Base-by-base conservation (phyloP, 2,888 invertebrate genomes). In the Hanleya hanleyi region DNA sequence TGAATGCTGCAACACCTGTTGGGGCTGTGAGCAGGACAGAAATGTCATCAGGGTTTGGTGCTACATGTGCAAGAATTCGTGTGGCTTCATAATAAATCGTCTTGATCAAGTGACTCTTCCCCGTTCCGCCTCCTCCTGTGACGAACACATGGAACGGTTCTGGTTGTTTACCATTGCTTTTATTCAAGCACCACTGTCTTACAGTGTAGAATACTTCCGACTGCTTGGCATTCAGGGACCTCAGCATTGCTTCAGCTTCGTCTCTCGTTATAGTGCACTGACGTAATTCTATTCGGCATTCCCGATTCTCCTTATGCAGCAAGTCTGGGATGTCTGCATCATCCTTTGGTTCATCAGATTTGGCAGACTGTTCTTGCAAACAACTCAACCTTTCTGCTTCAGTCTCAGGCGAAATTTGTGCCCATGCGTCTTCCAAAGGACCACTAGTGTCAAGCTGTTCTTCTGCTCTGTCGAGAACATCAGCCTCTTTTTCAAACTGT, bases 71-170 rank as follows among this genome's bases (percentile, higher is more conserved):
- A 22, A 74, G 61, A 29, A 73, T 64, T 65, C 36, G 51, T 29
- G 29, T 69, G 35, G 73, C 66, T 67, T 75, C 72, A 62, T 72
- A 65, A 49, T 69, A 66, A 5, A 75, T 65, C 18, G 51, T 49
- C 33, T 71, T 67, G 6, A 67, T n/a, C 2, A 67, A 9, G 67
- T 71, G 67, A 5, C 50, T 67, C 50, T 57, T 71, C 1, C 71
- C 71, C 1, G 64, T 65, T 1, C 70, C 65, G 29, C 38, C 70
- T 12, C 65, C 70, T 65, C 61, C 74, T 15, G 69, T 75, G 1
- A 69, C 22, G 37, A 75, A 75, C 26, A 72, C 18, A 36, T 51
- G 35, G 47, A 47, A 57, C 36, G 70, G 76, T 36, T 73, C 73
- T n/a, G 47, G 49, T 12, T 38, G n/a, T 50, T 50, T 2, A 36